Base-by-base conservation (phyloP, 2,888 invertebrate species). In the Synergus japonicus region DNA sequence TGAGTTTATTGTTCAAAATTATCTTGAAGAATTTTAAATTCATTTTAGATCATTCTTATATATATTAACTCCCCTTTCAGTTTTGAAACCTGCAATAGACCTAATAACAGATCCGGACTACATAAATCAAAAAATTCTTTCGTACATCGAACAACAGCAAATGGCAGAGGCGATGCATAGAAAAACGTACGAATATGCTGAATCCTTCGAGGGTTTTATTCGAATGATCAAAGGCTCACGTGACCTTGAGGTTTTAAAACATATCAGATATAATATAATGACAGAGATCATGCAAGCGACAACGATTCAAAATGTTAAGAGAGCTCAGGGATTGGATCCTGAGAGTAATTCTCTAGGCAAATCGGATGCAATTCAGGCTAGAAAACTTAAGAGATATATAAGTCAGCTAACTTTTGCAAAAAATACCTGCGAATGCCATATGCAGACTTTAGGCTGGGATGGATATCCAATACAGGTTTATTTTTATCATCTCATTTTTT, bases 231-330 rank as follows among this genome's bases (percentile, higher is more conserved):
- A 96, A 86, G 95, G 94, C 88, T 96, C 96, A 83, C 95, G 95
- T 85, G 97, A 96, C 92, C 93, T 97, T 81, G 97, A 97, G 91
- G 96, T 97, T 85, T 93, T 98, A 65, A 96, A 97, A 90, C 95
- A 96, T 89, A 96, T 97, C 91, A 96, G 96, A 85, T 96, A 96
- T 87, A 97, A 97, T 88, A 97, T 98, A 85, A 96, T 98, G 7
- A 97, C 96, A 66, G 98, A 98, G 93, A 96, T 98, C 86, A 97
- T 98, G 96, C 97, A 98, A 93, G 97, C 97, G 0, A 97, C 98
- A 18, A 97, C 97, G 1, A 94, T 97, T 85, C 97, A 97, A 92
- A 98, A 97, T 90, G 93, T 98, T 82, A 97, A 97, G 92, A 94
- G 97, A 86, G 96, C 97, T 8, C 96, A 97, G 93, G 97, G 97